Percentiles rank a stretch among this genome's conserved stretches.
These are phyloP conservation scores for Andrena marginata DNA, from an alignment of 2,888 invertebrate species.

Conservation along the genomic window DNA sequence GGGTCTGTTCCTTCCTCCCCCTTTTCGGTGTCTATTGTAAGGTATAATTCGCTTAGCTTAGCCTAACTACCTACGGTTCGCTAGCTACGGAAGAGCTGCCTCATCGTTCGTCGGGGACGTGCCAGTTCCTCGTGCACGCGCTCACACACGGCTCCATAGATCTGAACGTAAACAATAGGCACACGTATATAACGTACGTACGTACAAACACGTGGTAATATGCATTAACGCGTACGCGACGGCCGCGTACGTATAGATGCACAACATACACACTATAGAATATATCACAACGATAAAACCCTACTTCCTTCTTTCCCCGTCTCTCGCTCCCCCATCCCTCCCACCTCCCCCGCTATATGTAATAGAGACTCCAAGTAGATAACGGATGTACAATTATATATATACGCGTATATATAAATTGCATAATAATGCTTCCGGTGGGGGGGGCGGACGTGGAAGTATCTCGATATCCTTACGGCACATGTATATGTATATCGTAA, in stretches of 20 bases:
- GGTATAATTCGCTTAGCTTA: conserved; percentile 37
- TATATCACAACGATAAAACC: conserved; percentile 78
- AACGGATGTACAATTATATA: conserved; percentile 73
- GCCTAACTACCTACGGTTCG: conserved; percentile 39
- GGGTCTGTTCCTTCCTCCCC: not conserved
- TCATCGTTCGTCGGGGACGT: conserved; percentile 35
- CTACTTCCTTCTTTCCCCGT: conserved; percentile 40
- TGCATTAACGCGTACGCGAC: conserved; percentile 58
- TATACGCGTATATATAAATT: conserved; percentile 66
- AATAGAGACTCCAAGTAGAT: conserved; percentile 73
- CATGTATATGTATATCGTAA: conserved; percentile 57
- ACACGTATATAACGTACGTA: conserved; percentile 60
- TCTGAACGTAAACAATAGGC: conserved; percentile 67
- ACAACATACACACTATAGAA: conserved; percentile 68
- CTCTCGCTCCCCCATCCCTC: not conserved
- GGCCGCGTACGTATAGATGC: conserved; percentile 66
- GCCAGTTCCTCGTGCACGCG: conserved; percentile 61
- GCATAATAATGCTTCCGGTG: conserved; percentile 70
- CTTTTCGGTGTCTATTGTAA: conserved; percentile 20
- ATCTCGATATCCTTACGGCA: conserved; percentile 64
- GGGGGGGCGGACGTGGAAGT: conserved; percentile 75
- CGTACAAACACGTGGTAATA: conserved; percentile 55
- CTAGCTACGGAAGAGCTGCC: conserved; percentile 65
- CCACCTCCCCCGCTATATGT: conserved; percentile 39
- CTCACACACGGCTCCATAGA: conserved; percentile 45